A percentile compares a stretch with the other conserved stretches of the same genome.
These are phyloP conservation scores for Manacus vitellinus DNA, from an alignment of 2,113 vertebrate genomes.

Conservation along the genomic window DNA sequence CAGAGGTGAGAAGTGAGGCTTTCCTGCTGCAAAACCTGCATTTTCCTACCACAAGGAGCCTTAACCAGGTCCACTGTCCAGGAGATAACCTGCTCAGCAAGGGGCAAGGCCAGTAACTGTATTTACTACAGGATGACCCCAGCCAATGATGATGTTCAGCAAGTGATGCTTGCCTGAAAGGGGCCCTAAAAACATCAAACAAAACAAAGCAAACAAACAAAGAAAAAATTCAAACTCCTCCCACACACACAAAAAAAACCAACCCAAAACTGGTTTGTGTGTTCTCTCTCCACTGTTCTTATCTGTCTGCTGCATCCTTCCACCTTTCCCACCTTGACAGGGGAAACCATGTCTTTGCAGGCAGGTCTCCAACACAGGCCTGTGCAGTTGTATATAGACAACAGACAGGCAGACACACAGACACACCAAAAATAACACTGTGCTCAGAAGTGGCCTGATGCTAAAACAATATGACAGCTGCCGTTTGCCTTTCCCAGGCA, in stretches of 20 bases:
- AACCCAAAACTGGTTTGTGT: not conserved
- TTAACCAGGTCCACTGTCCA: not conserved
- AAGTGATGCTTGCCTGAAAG: not conserved
- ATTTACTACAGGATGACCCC: not conserved
- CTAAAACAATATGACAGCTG: conserved; percentile 35
- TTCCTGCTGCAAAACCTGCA: not conserved
- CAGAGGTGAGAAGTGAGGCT: not conserved
- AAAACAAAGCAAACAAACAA: not conserved
- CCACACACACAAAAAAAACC: no score
- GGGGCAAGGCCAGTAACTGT: not conserved
- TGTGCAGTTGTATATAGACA: not conserved
- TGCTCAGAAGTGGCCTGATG: not conserved
- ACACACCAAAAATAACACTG: conserved; percentile 10
- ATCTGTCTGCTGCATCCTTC: not conserved
- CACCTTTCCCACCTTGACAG: not conserved
- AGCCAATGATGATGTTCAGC: not conserved
- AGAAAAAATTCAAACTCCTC: fast-evolving
- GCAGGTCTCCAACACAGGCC: not conserved
- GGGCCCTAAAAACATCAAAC: not conserved
- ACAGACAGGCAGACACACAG: not conserved
- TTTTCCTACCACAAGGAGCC: not conserved
- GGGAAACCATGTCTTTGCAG: not conserved
- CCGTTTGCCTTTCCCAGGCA: conserved; percentile 35
- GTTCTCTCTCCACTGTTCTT: not conserved
- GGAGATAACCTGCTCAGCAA: not conserved